A percentile compares a stretch with the other conserved stretches of the same genome.
Evolutionary conservation across 1,140 invertebrate species (phyloP).

Genomic region (Zophobas morio): DNA sequence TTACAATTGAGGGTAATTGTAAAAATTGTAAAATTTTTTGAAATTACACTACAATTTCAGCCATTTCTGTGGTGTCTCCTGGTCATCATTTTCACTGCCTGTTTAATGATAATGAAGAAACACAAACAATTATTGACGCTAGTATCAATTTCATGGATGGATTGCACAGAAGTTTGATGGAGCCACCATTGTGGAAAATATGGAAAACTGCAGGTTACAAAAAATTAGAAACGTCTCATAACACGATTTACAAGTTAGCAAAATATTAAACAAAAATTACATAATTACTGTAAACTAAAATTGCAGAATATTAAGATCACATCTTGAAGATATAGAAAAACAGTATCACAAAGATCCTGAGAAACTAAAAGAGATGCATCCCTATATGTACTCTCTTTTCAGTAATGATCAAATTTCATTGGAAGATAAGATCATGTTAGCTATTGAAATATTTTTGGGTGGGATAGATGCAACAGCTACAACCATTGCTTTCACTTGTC

Average conservation of each 20-base stretch:
- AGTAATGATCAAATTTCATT: constrained; percentile 59
- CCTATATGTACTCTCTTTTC: constrained; percentile 63
- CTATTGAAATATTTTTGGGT: constrained; percentile 66
- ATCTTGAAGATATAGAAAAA: constrained; percentile 50
- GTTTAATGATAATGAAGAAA: constrained; percentile 47
- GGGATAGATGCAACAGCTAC: constrained; percentile 67
- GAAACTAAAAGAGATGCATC: constrained; percentile 54
- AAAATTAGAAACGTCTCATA: constrained; percentile 63
- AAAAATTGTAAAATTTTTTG: constrained; percentile 27
- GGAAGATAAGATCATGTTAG: constrained; percentile 63
- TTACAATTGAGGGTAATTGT: constrained; percentile 65
- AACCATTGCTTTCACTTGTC: constrained; percentile 59
- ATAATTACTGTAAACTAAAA: background rate
- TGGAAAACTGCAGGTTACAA: constrained; percentile 65
- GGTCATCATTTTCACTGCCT: constrained; percentile 62
- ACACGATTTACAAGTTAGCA: constrained; percentile 58
- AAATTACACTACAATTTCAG: constrained; percentile 55
- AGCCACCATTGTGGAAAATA: constrained; percentile 65
- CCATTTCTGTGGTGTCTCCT: constrained; percentile 66
- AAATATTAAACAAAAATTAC: constrained; percentile 1
- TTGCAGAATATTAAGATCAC: constrained; percentile 52
- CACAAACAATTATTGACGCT: constrained; percentile 60
- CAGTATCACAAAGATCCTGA: constrained; percentile 51
- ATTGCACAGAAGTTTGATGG: constrained; percentile 64
- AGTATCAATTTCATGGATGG: constrained; percentile 67